A percentile compares a stretch with the other conserved stretches of the same genome.
These are phyloP conservation scores for Corydoras maculifer DNA, from an alignment of 2,113 vertebrate genomes.

Conservation along the genomic window DNA sequence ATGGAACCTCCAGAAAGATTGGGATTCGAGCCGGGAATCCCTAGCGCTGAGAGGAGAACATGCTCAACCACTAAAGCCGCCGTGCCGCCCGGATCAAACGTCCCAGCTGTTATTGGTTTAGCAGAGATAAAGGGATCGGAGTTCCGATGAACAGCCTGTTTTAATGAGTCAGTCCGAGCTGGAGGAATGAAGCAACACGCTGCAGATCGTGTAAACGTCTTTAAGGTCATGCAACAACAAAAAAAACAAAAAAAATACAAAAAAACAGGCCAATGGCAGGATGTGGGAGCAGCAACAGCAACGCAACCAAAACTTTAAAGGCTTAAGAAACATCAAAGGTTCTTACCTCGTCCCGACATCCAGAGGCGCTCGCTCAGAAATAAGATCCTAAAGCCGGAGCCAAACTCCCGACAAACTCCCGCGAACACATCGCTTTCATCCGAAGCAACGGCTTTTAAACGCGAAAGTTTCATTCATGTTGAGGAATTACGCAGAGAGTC, in stretches of 20 bases:
- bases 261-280: background rate
- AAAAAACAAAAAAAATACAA: background rate
- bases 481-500: too few species aligned
- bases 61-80: too few species aligned
- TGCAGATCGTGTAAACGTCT: background rate
- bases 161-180: background rate
- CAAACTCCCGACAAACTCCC: background rate
- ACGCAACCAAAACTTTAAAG: too few species aligned
- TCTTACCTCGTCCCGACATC: slow-evolving; percentile 18
- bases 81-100: too few species aligned
- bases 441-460: too few species aligned
- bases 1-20: too few species aligned
- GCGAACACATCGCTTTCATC: too few species aligned
- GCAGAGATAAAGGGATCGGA: background rate
- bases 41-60: too few species aligned
- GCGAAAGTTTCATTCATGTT: too few species aligned
- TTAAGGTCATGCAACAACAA: background rate
- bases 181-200: background rate
- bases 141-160: background rate
- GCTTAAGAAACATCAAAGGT: background rate
- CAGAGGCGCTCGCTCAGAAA: slow-evolving; percentile 13
- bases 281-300: too few species aligned
- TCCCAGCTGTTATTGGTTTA: background rate
- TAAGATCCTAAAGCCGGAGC: slow-evolving; percentile 5
- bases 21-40: too few species aligned